Evolutionary conservation across 1,140 invertebrate species (phyloP).

Genomic region (Bombus confusus): DNA sequence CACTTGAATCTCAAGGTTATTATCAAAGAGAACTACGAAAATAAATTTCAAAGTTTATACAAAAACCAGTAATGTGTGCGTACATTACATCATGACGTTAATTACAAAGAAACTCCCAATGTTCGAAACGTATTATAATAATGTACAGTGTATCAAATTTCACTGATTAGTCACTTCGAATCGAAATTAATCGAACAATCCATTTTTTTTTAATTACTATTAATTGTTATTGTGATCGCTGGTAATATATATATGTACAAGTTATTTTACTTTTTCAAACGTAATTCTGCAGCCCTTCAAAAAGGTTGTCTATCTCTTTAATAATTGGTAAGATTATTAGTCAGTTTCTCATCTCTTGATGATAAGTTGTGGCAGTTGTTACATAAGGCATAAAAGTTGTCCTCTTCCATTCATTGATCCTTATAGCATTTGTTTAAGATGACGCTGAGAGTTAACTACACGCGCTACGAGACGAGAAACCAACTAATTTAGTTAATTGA

Average conservation of each 20-base stretch:
- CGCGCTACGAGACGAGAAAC: slow-evolving; percentile 53
- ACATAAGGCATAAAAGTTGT: slow-evolving; percentile 66
- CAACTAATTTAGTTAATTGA: slow-evolving; percentile 34
- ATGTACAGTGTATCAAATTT: slow-evolving; percentile 17
- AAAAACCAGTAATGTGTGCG: not conserved
- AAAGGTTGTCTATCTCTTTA: slow-evolving; percentile 27
- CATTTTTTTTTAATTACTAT: slow-evolving; percentile 44
- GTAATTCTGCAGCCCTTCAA: slow-evolving; percentile 37
- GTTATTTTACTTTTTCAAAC: slow-evolving; percentile 35
- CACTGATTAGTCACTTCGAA: slow-evolving; percentile 14
- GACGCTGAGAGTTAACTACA: slow-evolving; percentile 30
- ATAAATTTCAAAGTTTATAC: slow-evolving; percentile 8
- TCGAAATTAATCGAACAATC: slow-evolving; percentile 45
- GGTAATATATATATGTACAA: slow-evolving; percentile 48
- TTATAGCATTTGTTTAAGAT: slow-evolving; percentile 29
- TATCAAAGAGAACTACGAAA: slow-evolving; percentile 24
- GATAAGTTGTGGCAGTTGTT: slow-evolving; percentile 59
- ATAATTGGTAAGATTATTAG: slow-evolving; percentile 28
- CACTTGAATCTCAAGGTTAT: not conserved
- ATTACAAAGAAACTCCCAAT: slow-evolving; percentile 21
- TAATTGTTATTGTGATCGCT: slow-evolving; percentile 40
- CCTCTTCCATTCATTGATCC: slow-evolving; percentile 16
- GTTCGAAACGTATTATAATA: slow-evolving; percentile 24
- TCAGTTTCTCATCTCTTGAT: slow-evolving; percentile 51
- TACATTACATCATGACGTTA: not conserved